Evolutionary conservation across 2,113 vertebrate genomes (phyloP).

Genomic region (Gavialis gangeticus): DNA sequence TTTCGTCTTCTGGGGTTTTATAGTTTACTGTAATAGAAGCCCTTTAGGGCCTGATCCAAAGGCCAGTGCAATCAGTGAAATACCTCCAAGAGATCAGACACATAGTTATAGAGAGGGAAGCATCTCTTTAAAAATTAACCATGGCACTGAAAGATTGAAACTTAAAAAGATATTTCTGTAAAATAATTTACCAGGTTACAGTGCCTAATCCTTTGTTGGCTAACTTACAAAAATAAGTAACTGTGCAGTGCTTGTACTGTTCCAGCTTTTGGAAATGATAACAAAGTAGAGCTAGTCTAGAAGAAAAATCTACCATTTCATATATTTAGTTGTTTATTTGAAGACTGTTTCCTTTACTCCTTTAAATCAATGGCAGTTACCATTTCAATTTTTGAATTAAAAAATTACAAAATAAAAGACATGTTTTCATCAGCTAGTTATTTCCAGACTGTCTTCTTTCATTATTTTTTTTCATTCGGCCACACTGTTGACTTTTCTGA

Average conservation of each 20-base stretch:
- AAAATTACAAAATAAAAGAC: neutral
- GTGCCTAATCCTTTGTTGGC: neutral
- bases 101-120: accelerated
- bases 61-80: neutral
- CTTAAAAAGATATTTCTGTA: neutral
- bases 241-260: neutral
- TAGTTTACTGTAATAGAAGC: neutral
- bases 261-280: neutral
- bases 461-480: neutral
- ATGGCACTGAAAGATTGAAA: neutral
- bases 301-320: neutral
- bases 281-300: neutral
- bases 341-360: neutral
- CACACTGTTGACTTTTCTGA: neutral
- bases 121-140: neutral
- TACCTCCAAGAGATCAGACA: neutral
- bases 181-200: neutral
- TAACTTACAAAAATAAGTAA: neutral
- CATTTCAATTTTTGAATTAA: neutral
- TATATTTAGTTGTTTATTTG: neutral
- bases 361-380: neutral
- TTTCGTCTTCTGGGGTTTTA: neutral
- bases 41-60: neutral
- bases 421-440: neutral
- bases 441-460: neutral